Base-by-base conservation (phyloP, 2,888 invertebrate genomes). In the Pollenia labialis region DNA sequence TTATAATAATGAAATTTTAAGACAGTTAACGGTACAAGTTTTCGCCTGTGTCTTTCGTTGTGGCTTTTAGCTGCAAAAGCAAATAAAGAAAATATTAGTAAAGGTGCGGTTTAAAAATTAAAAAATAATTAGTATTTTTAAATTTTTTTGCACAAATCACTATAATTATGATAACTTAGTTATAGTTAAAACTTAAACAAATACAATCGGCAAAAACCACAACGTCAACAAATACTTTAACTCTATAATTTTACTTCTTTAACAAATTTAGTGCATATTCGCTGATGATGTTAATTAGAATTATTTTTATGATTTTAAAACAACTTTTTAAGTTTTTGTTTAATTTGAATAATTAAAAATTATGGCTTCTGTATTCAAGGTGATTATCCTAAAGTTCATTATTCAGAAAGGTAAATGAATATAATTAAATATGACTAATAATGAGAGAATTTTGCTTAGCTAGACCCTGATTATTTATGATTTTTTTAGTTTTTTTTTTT, bases 151-250 rank as follows among this genome's bases (percentile, higher is more conserved):
- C 52, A 14, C 12, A 60, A 69, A 80, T 71, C 14, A 80, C 71
- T 72, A 64, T 72, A 64, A 62, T 80, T 72, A 64, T 10, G 46
- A 54, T 62, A 71, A 71, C 32, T 71, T 52, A 71, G 62, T 71
- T 62, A 54, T 62, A 46, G 44, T 46, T 52, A 16, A 44, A n/a
- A 10, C 4, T 48, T 8, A 60, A 72, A 23, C 68, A 69, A 69
- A 69, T 46, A 1, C 32, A 23, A 23, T 7, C n/a, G 40, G 10
- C 16, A 48, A 44, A 44, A 66, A 52, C 14, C 23, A 10, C n/a
- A n/a, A n/a, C 7, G 64, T 81, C 58, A 44, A 40, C 48, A 64
- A 64, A 44, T 64, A 14, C 14, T 52, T 16, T 23, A 23, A 23
- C 23, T 23, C 23, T 23, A 2, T 2, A 23, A 23, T 23, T 23